Percentiles rank a stretch among this genome's conserved stretches.
Evolutionary conservation across 2,797 vertebrate genomes (phyloP).

Genomic region (Acanthurus lineatus): DNA sequence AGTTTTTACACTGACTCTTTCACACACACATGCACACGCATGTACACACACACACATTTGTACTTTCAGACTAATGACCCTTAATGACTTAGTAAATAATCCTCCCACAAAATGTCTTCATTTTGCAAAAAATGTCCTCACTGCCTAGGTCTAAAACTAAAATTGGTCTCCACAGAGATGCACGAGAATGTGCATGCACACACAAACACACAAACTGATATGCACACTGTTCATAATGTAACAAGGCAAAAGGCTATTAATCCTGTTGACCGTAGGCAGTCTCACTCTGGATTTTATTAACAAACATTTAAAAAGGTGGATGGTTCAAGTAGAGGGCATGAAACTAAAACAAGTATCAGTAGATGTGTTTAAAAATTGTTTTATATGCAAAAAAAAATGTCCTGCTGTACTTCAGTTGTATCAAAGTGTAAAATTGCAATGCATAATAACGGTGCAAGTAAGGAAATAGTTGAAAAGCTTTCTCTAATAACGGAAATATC

Average conservation of each 20-base stretch:
- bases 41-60: not conserved
- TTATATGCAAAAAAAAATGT: conserved; percentile 5
- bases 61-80: not conserved
- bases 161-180: not conserved
- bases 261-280: conserved; percentile 39
- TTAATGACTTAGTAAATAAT: too few species aligned
- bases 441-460: not conserved
- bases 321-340: not conserved
- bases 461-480: not conserved
- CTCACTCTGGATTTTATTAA: conserved; percentile 43
- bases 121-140: not conserved
- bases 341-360: conserved; percentile 17
- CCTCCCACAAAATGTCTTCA: not conserved
- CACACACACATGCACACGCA: not conserved
- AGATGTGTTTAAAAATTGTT: not conserved
- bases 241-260: conserved; percentile 20
- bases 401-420: conserved; percentile 5
- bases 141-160: not conserved
- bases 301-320: conserved; percentile 29
- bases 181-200: not conserved
- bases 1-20: not conserved
- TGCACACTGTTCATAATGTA: conserved; percentile 3
- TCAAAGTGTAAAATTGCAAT: not conserved
- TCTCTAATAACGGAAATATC: not conserved
- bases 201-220: not conserved